Conservation (phyloP, 1,140 invertebrate species). For the Patella vulgata region DNA sequence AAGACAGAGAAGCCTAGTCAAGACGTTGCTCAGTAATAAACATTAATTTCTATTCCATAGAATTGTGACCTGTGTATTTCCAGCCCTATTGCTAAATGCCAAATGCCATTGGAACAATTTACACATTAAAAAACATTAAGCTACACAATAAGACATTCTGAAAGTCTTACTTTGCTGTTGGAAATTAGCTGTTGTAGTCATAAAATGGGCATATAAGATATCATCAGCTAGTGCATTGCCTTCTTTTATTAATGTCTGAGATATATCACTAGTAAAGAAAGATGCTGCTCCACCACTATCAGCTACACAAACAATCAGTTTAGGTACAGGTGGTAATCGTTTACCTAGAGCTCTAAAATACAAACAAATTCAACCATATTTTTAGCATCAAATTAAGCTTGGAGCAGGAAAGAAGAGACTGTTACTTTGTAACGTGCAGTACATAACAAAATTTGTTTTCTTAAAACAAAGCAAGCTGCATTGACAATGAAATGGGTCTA, state of each 20-base stretch:
- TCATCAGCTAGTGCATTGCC: slow-evolving; percentile 92
- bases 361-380: slow-evolving; percentile 26
- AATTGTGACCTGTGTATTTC: too few species aligned
- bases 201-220: slow-evolving; percentile 86
- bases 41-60: too few species aligned
- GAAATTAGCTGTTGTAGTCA: slow-evolving; percentile 83
- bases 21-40: too few species aligned
- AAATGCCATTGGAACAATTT: too few species aligned
- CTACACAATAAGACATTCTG: background rate
- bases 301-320: slow-evolving; percentile 93
- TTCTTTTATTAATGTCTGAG: slow-evolving; percentile 90
- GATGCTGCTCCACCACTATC: slow-evolving; percentile 80
- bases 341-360: slow-evolving; percentile 87
- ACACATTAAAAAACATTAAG: background rate
- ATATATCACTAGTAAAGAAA: slow-evolving; percentile 90
- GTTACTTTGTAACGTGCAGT: too few species aligned
- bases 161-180: slow-evolving; percentile 81
- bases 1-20: too few species aligned
- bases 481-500: background rate
- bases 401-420: too few species aligned
- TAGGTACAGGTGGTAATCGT: slow-evolving; percentile 85
- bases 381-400: background rate
- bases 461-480: too few species aligned
- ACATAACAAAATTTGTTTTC: too few species aligned
- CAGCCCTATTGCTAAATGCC: too few species aligned